Base-by-base conservation (phyloP, 2,113 vertebrate genomes). In the Podarcis muralis region DNA sequence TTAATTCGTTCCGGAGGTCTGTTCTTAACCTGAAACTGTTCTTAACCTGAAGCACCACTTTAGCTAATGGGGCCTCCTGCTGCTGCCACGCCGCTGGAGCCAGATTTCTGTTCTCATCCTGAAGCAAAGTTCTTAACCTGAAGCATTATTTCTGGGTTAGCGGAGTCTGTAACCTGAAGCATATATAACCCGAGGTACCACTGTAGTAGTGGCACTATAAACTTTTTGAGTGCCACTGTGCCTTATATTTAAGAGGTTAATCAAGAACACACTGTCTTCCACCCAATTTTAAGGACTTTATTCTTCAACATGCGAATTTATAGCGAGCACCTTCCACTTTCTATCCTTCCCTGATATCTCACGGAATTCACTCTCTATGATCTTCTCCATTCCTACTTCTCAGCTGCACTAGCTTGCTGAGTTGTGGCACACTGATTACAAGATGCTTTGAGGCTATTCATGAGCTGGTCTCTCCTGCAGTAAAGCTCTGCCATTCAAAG, bases 361-460 rank as follows among this genome's bases (percentile, higher is more conserved):
- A 83, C 12, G 72, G 89, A 94, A 93, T 87, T 92, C 57, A 59
- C 57, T 89, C 81, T 25, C 83, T 92, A 75, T 86, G 87, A 86
- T 92, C 48, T 83, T 94, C 74, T 85, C 35, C 18, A 11, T 81
- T 9, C 23, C 2, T 81, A 2, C 7, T 93, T 43, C 62, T 87
- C 37, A 84, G 87, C 83, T 84, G 22, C 11, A 18, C 75, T 83
- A 69, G 6, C 5, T 95, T 84, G 83, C 13, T 1, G 62, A 90
- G 81, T 85, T 76, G 43, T 35, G 84, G 81, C 72, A 40, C 40
- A 62, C 75, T 1, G 9, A 76, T 83, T 91, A 86, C 88, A 76
- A 93, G 92, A 74, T 71, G 89, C 76, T 90, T 90, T 87, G 83
- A 90, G 77, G 12, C 2, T 3, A n/a, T 92, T 96, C 69, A 48